Evolutionary conservation across 2,888 invertebrate species (phyloP).

Genomic region (Volucella zonaria): DNA sequence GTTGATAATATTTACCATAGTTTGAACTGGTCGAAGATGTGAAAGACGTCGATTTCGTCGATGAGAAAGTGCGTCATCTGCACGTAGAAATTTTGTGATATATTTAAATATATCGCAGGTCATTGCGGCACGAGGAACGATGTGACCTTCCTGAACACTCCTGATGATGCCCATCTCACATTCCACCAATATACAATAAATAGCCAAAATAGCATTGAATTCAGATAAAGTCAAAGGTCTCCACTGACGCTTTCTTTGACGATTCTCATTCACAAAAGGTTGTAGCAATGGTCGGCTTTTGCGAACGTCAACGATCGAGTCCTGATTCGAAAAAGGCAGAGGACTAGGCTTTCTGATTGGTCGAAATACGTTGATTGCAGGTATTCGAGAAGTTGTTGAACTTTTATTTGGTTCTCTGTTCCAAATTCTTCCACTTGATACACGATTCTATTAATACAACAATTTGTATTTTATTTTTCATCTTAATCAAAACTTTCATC

Average conservation of each 20-base stretch:
- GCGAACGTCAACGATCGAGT: too few species aligned
- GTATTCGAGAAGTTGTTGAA: background rate
- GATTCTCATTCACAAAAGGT: background rate
- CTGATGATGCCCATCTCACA: too few species aligned
- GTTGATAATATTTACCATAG: too few species aligned
- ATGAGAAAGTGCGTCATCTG: too few species aligned
- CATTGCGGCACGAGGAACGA: background rate
- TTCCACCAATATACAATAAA: background rate
- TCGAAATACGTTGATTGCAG: conserved; percentile 4
- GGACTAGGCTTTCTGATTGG: too few species aligned
- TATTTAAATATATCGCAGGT: too few species aligned
- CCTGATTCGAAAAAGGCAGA: too few species aligned
- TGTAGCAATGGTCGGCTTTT: background rate
- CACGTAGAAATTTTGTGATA: too few species aligned
- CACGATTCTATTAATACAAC: too few species aligned
- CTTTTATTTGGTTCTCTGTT: background rate
- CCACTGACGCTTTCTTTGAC: background rate
- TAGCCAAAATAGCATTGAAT: background rate
- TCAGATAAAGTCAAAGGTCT: conserved; percentile 5
- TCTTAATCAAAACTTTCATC: background rate
- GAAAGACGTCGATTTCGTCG: too few species aligned
- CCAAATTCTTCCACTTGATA: background rate
- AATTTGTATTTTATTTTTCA: background rate
- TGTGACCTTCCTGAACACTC: conserved; percentile 1
- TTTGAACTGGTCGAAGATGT: too few species aligned